phyloP scores from a whole-genome alignment of 1,140 invertebrate genomes.

The Drosophila sturtevanti region DNA sequence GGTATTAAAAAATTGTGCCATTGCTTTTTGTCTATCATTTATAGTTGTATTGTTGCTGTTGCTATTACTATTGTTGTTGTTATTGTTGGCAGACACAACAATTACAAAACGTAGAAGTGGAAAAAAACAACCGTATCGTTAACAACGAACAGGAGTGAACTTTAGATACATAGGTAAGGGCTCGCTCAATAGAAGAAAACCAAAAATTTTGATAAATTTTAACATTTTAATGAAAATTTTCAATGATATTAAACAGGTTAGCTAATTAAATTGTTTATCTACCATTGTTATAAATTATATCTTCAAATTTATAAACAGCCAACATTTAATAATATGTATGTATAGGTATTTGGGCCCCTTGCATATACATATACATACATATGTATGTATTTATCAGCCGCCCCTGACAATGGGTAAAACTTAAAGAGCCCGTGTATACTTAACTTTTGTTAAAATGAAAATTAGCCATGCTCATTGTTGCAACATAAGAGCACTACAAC shows the following conservation, averaged over 20 bases:
- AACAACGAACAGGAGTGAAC: slow-evolving; percentile 26
- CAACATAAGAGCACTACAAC: slow-evolving; percentile 61
- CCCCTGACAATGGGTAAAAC: slow-evolving; percentile 32
- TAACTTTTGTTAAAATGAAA: slow-evolving; percentile 78
- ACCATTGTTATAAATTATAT: too few relatives aligned
- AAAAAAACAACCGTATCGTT: slow-evolving; percentile 49
- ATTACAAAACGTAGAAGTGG: slow-evolving; percentile 25
- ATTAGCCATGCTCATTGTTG: slow-evolving; percentile 78
- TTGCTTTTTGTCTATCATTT: slow-evolving; percentile 42
- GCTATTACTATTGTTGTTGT: slow-evolving; percentile 7
- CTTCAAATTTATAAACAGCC: too few relatives aligned
- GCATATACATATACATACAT: too few relatives aligned
- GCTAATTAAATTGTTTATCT: too few relatives aligned
- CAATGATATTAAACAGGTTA: too few relatives aligned
- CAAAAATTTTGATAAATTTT: too few relatives aligned
- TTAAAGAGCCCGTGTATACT: slow-evolving; percentile 61
- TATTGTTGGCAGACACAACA: slow-evolving; percentile 33
- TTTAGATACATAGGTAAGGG: neutral
- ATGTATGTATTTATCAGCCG: neutral
- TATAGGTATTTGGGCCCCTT: neutral
- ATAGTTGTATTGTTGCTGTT: neutral
- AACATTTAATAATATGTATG: too few relatives aligned
- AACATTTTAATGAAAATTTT: too few relatives aligned
- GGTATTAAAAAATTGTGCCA: slow-evolving; percentile 27
- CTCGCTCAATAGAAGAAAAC: too few relatives aligned